phyloP scores from a whole-genome alignment of 2,797 vertebrate species.

The Triplophysa bombifrons region DNA sequence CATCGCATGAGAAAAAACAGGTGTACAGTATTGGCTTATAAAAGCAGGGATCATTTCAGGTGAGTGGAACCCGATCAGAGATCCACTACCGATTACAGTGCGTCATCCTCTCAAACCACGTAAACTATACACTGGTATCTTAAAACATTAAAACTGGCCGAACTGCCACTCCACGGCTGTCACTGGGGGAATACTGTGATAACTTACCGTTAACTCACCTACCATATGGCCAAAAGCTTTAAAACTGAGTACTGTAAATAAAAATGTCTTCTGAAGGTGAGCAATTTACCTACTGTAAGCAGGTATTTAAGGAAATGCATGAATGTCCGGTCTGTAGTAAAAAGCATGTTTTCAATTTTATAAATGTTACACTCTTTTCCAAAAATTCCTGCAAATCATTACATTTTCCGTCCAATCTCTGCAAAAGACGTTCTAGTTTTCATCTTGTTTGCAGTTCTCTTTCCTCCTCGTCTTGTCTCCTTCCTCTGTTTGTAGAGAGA shows the following conservation, averaged over 20 bases:
- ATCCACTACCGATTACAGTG: slow-evolving; percentile 22
- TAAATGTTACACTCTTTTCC: too few relatives aligned
- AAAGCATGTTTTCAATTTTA: not conserved
- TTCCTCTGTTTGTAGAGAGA: slow-evolving; percentile 47
- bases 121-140: slow-evolving; percentile 44
- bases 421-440: not conserved
- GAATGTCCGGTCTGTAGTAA: not conserved
- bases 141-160: slow-evolving; percentile 63
- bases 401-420: not conserved
- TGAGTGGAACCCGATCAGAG: slow-evolving; percentile 36
- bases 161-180: slow-evolving; percentile 55
- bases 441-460: not conserved
- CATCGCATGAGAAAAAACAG: not conserved
- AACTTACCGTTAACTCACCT: slow-evolving; percentile 62
- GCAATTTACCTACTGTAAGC: too few relatives aligned
- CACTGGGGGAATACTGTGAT: slow-evolving; percentile 57
- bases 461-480: not conserved
- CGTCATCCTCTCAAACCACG: slow-evolving; percentile 30
- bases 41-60: slow-evolving; percentile 26
- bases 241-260: too few relatives aligned
- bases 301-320: too few relatives aligned
- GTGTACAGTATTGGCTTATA: slow-evolving; percentile 8
- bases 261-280: too few relatives aligned
- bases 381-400: too few relatives aligned
- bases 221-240: slow-evolving; percentile 70